Evolutionary conservation across 2,888 invertebrate species (phyloP), one percentile per base, ranked within the genome.

Genomic region (Hemithea aestivaria): DNA sequence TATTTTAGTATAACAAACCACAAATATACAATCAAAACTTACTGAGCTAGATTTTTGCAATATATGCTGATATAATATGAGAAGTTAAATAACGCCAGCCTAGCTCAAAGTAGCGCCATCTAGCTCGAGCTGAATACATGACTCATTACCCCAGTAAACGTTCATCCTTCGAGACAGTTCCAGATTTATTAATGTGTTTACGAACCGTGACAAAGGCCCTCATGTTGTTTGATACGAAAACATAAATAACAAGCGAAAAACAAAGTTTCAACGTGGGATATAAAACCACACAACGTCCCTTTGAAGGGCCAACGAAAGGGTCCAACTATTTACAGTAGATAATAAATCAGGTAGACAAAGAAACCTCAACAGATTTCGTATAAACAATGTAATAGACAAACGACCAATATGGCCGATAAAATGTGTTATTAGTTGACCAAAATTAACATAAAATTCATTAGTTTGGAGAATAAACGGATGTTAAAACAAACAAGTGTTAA

Each of bases 131-230:
- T 4, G 5, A 16, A 5, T 16, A 5, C 5, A 4, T 16, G 3
- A 42, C 44, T 33, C 35, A 51, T 45, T 51, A 41, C 27, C 32
- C 11, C 21, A 36, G 12, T 22, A 28, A 35, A 32, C 26, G 27
- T 28, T 36, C 9, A 57, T 52, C 48, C 52, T 55, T 53, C 36
- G 53, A 56, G 62, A 60, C 65, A 53, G 66, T 68, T 66, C 58
- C 48, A 46, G 52, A 76, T 73, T 73, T 75, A 75, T 71, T 66
- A 66, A 71, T 66, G 56, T 73, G 73, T 73, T 72, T 73, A 66
- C 56, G 57, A 63, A 53, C 48, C 46, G 40, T 48, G 52, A 54
- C 54, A 52, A 51, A 49, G 51, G 51, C 45, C 40, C 42, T 43
- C 35, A 36, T 37, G 41, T 32, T 29, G 43, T 43, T 43, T 47